Base-by-base conservation (phyloP, 1,140 invertebrate species). In the Kradibia gibbosae region DNA sequence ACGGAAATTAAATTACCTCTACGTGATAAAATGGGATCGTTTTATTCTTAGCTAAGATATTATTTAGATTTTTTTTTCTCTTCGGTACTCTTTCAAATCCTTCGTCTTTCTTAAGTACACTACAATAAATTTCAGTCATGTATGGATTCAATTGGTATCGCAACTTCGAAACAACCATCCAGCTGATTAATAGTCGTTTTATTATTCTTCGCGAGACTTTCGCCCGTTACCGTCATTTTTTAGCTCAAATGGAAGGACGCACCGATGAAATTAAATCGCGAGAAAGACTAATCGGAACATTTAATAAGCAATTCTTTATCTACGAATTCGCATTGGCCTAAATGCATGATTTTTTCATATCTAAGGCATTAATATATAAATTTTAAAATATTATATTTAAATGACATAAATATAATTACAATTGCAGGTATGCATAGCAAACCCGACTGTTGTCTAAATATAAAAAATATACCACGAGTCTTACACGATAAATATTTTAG, bases 241-340 rank as follows among this genome's bases (percentile, higher is more conserved):
- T 36, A 20, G 45, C 15, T 5, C 48, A 17, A 22, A 31, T 48
- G 34, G 17, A 55, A 42, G 28, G 11, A 48, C 36, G 10, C 25
- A n/a, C n/a, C n/a, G n/a, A n/a, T n/a, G n/a, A n/a, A n/a, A n/a
- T n/a, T n/a, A n/a, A n/a, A n/a, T n/a, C n/a, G 34, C 10, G 55
- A 34, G 57, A 57, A 77, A 60, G n/a, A 8, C 17, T 65, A 50
- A 78, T 70, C 70, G 39, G 28, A n/a, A 5, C 48, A 48, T 70
- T 78, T 78, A 78, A 78, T 50, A 70, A 67, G 22, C 62, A 53
- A 70, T 78, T 78, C 53, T 45, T 78, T 60, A 70, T 65, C n/a
- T 42, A 22, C 22, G 11, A 31, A 48, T 31, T 48, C 3, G 39
- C 57, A 20, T 17, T 42, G 50, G n/a, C 34, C 55, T 5, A 11